A percentile compares a stretch with the other conserved stretches of the same genome.
phyloP scores from a whole-genome alignment of 1,140 invertebrate genomes.

The Acyrthosiphon pisum region DNA sequence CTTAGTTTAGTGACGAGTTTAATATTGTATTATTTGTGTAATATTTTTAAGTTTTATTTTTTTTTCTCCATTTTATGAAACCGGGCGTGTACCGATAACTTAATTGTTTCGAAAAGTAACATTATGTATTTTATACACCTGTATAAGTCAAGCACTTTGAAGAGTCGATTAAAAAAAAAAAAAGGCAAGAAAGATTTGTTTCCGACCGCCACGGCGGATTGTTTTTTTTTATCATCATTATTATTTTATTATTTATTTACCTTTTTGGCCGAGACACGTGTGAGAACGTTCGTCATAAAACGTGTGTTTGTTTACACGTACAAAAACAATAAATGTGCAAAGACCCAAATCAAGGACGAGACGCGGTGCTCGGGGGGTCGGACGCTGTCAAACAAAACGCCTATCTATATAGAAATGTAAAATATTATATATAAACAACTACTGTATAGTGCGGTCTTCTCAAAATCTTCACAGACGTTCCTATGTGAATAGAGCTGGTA shows the following conservation, averaged over 20 bases:
- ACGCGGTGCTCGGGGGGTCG: neutral
- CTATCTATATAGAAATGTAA: neutral
- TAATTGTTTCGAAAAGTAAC: neutral
- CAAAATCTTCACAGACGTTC: neutral
- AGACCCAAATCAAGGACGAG: neutral
- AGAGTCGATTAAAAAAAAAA: slow-evolving; percentile 28
- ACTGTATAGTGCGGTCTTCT: too few species aligned
- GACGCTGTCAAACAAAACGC: neutral
- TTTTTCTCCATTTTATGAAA: neutral
- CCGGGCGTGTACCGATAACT: neutral
- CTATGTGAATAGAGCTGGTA: neutral
- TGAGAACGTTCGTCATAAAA: neutral
- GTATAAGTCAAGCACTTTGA: slow-evolving; percentile 3
- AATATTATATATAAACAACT: neutral
- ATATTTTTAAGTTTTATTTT: slow-evolving; percentile 38
- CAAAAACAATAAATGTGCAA: neutral
- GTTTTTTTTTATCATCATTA: neutral
- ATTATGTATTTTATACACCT: slow-evolving; percentile 23
- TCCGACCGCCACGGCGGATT: neutral
- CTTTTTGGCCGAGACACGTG: neutral
- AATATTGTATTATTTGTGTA: slow-evolving; percentile 15
- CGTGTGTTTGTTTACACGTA: neutral
- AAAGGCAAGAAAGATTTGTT: neutral
- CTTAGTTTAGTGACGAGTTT: slow-evolving; percentile 6
- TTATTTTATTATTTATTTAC: neutral